Base-by-base conservation (phyloP, 2,113 vertebrate species). In the Narcine bancroftii region DNA sequence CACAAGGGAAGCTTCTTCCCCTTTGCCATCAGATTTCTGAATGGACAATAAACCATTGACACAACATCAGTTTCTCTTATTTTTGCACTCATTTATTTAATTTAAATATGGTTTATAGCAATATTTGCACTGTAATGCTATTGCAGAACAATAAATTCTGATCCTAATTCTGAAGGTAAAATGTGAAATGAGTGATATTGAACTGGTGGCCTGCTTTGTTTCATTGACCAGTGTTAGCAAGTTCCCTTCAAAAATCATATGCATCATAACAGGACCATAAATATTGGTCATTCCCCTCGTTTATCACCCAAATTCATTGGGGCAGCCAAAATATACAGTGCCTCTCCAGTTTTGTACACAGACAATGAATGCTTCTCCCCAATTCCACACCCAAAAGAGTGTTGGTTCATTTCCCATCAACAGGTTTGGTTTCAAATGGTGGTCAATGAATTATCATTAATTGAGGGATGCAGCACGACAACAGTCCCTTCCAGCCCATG, bases 141-240 rank as follows among this genome's bases (percentile, higher is more conserved):
- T n/a, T n/a, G n/a, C n/a, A n/a, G n/a, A n/a, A n/a, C n/a, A n/a
- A n/a, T n/a, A n/a, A n/a, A n/a, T n/a, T n/a, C n/a, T n/a, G n/a
- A n/a, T n/a, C n/a, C n/a, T n/a, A n/a, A n/a, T n/a, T n/a, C n/a
- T 69, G 45, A 83, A 29, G 79, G 26, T 83, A 50, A 83, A 79
- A 15, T 29, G 26, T 15, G n/a, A 56, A 83, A 56, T 1, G 33
- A 26, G 3, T 81, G 26, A 29, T 13, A n/a, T 26, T 36, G 11
- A n/a, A 56, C 33, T 53, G 11, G 50, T 29, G 6, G 26, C 79
- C 29, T 33, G 53, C 17, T 83, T 56, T 33, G n/a, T 50, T 15
- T 7, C 1, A 6, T 29, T 81, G 45, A 47, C 77, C 45, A 81
- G 10, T 26, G 56, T 83, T 3, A 56, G 4, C 47, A 56, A 83